A percentile compares a stretch with the other conserved stretches of the same genome.
These are phyloP conservation scores for Neoaliturus tenellus DNA, from an alignment of 2,888 invertebrate genomes.

Conservation along the genomic window DNA sequence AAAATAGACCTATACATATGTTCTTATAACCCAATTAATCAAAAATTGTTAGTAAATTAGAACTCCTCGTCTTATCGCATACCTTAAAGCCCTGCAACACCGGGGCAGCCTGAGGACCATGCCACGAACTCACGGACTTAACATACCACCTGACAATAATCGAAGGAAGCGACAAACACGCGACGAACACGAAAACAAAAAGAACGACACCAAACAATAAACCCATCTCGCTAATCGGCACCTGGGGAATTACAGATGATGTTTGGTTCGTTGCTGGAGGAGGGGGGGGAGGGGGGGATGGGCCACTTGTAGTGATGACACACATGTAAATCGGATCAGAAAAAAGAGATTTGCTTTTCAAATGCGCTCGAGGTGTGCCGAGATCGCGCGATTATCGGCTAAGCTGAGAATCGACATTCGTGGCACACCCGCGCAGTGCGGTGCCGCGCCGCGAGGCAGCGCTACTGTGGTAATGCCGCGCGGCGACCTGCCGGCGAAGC, in stretches of 20 bases:
- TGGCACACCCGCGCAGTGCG: slow-evolving; percentile 8
- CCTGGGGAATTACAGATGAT: slow-evolving; percentile 46
- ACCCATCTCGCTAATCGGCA: slow-evolving; percentile 30
- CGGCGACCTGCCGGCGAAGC: too few relatives aligned
- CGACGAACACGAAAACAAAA: not conserved
- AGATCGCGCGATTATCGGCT: slow-evolving; percentile 18
- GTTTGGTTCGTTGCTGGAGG: too few relatives aligned
- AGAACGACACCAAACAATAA: slow-evolving; percentile 25
- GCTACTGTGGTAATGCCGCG: too few relatives aligned
- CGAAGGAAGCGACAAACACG: not conserved
- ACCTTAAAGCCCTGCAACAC: not conserved
- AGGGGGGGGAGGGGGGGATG: not conserved
- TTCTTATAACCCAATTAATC: too few relatives aligned
- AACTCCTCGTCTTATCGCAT: too few relatives aligned
- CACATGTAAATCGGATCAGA: slow-evolving; percentile 51
- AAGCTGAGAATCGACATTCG: slow-evolving; percentile 46
- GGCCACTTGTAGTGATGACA: slow-evolving; percentile 54
- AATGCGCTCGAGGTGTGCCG: slow-evolving; percentile 27
- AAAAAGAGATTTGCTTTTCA: slow-evolving; percentile 55
- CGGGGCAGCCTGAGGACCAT: not conserved
- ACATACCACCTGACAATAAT: not conserved
- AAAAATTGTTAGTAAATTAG: too few relatives aligned
- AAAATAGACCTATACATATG: too few relatives aligned
- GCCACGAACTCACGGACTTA: not conserved
- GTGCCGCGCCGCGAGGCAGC: too few relatives aligned